These are phyloP conservation scores for Parelbella ahira DNA, from an alignment of 2,888 invertebrate species.

Conservation along the genomic window DNA sequence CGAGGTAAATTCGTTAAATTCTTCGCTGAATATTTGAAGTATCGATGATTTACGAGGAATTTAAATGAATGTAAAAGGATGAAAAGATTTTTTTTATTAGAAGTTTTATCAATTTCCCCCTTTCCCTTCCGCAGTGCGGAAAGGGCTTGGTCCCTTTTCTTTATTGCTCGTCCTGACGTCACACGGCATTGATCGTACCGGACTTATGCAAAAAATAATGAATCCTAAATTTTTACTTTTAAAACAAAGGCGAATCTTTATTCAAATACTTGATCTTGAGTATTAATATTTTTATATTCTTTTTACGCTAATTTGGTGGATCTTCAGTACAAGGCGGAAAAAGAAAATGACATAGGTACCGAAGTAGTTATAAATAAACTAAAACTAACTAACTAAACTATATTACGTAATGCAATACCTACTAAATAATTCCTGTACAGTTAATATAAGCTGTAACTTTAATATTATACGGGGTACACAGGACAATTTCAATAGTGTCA, in stretches of 20 bases:
- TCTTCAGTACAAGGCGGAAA: too few relatives aligned
- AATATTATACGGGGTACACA: background rate
- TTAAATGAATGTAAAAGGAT: constrained; percentile 43
- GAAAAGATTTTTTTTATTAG: constrained; percentile 28
- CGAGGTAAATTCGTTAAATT: constrained; percentile 54
- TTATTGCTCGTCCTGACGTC: constrained; percentile 28
- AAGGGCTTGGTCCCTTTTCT: constrained; percentile 22
- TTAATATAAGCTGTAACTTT: too few relatives aligned
- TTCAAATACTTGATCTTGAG: constrained; percentile 4
- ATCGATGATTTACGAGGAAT: constrained; percentile 43
- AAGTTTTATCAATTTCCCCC: constrained; percentile 29
- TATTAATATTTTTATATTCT: background rate
- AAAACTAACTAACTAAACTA: too few relatives aligned
- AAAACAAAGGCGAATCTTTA: constrained; percentile 10
- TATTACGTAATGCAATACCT: too few relatives aligned
- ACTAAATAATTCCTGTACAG: too few relatives aligned
- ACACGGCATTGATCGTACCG: constrained; percentile 28
- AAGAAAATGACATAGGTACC: too few relatives aligned
- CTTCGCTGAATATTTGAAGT: constrained; percentile 44
- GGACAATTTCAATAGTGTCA: background rate
- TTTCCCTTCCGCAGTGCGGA: constrained; percentile 28
- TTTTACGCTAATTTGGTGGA: too few relatives aligned
- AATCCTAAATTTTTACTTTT: constrained; percentile 5
- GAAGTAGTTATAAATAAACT: too few relatives aligned
- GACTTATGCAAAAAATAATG: constrained; percentile 20